These are phyloP conservation scores for Drosophila littoralis DNA, from an alignment of 1,140 invertebrate genomes.

Conservation along the genomic window DNA sequence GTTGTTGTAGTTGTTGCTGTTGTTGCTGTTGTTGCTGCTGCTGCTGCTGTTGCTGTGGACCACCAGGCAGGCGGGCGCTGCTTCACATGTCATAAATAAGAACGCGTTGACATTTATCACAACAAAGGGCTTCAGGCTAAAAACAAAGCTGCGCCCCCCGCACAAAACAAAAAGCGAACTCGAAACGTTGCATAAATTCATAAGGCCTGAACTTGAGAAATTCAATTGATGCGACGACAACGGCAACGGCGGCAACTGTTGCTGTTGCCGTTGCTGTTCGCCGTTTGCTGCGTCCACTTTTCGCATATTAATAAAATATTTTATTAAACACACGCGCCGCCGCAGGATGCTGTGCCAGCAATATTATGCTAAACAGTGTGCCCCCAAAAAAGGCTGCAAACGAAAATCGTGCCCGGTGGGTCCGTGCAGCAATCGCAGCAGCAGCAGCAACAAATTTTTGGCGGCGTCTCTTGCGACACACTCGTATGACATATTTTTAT, in stretches of 20 bases:
- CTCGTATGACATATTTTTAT: conserved; percentile 72
- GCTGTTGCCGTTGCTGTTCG: conserved; percentile 25
- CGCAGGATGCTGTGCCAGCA: conserved; percentile 59
- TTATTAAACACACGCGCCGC: conserved; percentile 83
- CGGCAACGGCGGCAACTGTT: conserved; percentile 23
- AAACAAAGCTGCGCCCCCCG: conserved; percentile 54
- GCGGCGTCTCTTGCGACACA: conserved; percentile 84
- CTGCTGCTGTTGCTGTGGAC: conserved; percentile 51
- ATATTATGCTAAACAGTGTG: conserved; percentile 81
- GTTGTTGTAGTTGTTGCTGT: conserved; percentile 41
- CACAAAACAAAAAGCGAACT: conserved; percentile 20
- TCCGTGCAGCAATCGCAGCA: conserved; percentile 3
- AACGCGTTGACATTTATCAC: conserved; percentile 84
- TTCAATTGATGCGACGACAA: conserved; percentile 75
- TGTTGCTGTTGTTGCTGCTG: conserved; percentile 10
- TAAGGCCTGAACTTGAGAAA: conserved; percentile 78
- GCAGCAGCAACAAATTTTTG: conserved; percentile 78
- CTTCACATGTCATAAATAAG: conserved; percentile 84
- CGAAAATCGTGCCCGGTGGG: conserved; percentile 72
- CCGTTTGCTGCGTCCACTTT: conserved; percentile 48
- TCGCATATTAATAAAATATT: conserved; percentile 84
- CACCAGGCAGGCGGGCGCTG: conserved; percentile 71
- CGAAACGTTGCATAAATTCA: conserved; percentile 81
- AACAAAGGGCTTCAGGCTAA: conserved; percentile 70
- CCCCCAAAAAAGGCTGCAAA: conserved; percentile 77